Conservation (phyloP, 1,140 invertebrate genomes). For the Neotoxoptera formosana region DNA sequence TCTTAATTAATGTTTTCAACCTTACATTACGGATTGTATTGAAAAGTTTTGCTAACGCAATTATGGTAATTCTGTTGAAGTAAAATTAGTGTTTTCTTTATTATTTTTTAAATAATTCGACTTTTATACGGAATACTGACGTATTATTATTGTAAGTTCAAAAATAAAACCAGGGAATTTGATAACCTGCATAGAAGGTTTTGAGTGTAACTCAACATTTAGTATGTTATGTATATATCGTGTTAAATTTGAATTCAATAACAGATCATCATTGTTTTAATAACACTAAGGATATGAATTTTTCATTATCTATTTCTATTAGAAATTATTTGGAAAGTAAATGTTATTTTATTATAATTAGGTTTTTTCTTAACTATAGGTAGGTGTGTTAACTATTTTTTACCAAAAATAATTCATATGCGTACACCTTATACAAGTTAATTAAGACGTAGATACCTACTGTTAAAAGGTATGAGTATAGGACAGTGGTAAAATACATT, state of each 20-base stretch:
- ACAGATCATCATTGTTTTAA: background rate
- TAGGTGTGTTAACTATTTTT: background rate
- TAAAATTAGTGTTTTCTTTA: background rate
- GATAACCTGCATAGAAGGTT: background rate
- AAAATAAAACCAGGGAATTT: background rate
- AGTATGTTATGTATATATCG: no score
- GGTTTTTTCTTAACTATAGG: background rate
- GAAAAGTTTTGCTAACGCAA: background rate
- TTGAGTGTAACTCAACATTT: background rate
- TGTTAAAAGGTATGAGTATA: no score
- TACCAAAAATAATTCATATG: background rate
- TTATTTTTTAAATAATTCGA: background rate
- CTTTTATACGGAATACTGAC: background rate
- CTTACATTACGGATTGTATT: background rate
- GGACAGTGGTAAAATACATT: no score
- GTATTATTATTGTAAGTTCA: background rate
- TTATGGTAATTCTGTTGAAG: background rate
- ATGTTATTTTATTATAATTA: background rate
- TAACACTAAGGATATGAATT: background rate
- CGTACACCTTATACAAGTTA: background rate
- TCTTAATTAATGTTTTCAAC: constrained; percentile 7
- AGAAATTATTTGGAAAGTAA: background rate
- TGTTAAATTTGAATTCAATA: no score
- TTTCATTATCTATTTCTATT: background rate
- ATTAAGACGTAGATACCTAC: background rate